Base-by-base conservation (phyloP, 1,140 invertebrate species). In the Spodoptera litura region DNA sequence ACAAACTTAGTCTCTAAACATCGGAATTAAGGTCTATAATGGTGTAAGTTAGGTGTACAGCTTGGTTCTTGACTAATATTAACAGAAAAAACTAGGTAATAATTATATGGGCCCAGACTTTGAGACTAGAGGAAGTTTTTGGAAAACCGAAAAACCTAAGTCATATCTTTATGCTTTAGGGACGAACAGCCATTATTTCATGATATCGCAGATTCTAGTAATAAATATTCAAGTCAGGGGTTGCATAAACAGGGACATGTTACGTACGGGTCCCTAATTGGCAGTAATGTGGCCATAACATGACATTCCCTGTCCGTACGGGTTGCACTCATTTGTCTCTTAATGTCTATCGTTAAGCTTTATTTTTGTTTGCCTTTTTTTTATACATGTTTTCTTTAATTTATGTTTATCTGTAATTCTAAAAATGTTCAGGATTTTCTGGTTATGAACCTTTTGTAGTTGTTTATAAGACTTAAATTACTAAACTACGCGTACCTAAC, bases 211-310 rank as follows among this genome's bases (percentile, higher is more conserved):
- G 38, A 44, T 6, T 44, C 38, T 44, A 31, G n/a, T 64, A 20
- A 49, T 62, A 62, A 49, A 49, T 61, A 61, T 61, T 61, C 58
- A 27, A 31, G 31, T 49, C 61, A 64, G 62, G 44, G 8, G 25
- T 38, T 38, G 51, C 62, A 20, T 66, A 66, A 66, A 66, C 62
- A 11, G 62, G 62, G 9, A 52, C 20, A 31, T 44, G 31, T 4
- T 68, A 15, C 35, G 2, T n/a, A 5, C 8, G 64, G 62, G 62
- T 15, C n/a, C 11, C 20, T 68, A 68, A 68, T 68, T 52, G 64
- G 10, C 20, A 27, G 10, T 52, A 68, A 68, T 68, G 25, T 31
- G 64, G 3, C 49, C 25, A 5, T 52, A 68, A 68, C 52, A 31
- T 31, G 49, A 52, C 49, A 31, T 25, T 68, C 25, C 4, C 20